A percentile compares a stretch with the other conserved stretches of the same genome.
These are phyloP conservation scores for Brachymystax lenok DNA, from an alignment of 2,797 vertebrate genomes.

Conservation along the genomic window DNA sequence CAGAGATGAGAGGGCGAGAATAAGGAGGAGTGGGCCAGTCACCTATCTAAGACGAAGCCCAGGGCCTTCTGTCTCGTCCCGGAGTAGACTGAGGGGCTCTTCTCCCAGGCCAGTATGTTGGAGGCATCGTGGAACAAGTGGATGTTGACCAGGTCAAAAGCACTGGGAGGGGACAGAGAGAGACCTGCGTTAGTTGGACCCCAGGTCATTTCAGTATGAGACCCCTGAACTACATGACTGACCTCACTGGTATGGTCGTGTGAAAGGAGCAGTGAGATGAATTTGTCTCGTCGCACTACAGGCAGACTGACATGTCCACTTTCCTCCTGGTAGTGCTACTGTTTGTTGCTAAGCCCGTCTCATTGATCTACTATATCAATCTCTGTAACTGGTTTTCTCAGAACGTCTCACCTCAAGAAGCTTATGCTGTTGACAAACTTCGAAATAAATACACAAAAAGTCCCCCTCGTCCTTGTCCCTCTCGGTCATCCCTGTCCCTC, in stretches of 20 bases:
- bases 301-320: not conserved
- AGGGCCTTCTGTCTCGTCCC: constrained; percentile 92
- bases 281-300: not conserved
- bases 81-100: constrained; percentile 93
- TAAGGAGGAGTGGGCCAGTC: constrained; percentile 41
- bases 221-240: not conserved
- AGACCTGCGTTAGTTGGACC: too few relatives aligned
- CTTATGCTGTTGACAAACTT: not conserved
- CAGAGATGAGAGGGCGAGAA: not conserved
- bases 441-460: constrained; percentile 6
- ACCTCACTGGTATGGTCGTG: not conserved
- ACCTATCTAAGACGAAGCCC: constrained; percentile 93
- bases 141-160: constrained; percentile 98
- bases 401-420: not conserved
- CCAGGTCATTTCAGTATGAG: not conserved
- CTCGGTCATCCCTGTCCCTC: constrained; percentile 44
- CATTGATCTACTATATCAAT: not conserved
- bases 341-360: too few relatives aligned
- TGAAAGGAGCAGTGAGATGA: not conserved
- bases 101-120: constrained; percentile 95
- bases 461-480: constrained; percentile 18
- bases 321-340: not conserved
- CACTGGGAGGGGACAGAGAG: constrained; percentile 67
- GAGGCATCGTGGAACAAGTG: constrained; percentile 98
- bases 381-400: not conserved